A percentile compares a stretch with the other conserved stretches of the same genome.
Conservation (phyloP, 2,113 vertebrate genomes). For the Epinephelus cyanopodus region DNA sequence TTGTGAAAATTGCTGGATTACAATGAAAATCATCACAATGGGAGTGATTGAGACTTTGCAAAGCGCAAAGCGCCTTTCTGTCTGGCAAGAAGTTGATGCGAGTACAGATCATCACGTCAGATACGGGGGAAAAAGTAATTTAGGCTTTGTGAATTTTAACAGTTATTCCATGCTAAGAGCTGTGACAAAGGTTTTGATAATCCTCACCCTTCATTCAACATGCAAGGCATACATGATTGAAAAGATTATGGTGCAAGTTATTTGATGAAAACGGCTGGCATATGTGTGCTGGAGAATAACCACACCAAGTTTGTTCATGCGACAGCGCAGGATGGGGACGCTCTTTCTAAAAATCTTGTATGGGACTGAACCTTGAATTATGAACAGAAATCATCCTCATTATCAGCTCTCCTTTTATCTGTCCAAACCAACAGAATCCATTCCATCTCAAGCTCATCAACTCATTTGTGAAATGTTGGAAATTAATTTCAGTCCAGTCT, state of each 20-base stretch:
- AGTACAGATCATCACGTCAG: constrained; percentile 63
- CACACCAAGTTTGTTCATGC: constrained; percentile 25
- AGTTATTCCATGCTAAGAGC: constrained; percentile 47
- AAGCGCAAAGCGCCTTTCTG: constrained; percentile 45
- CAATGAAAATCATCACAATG: constrained; percentile 74
- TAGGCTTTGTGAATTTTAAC: constrained; percentile 65
- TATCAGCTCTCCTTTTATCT: constrained; percentile 63
- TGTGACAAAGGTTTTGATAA: constrained; percentile 64
- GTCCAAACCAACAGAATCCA: constrained; percentile 53
- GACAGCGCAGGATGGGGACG: constrained; percentile 9
- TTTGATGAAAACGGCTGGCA: constrained; percentile 61
- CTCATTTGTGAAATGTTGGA: constrained; percentile 67
- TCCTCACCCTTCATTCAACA: constrained; percentile 63
- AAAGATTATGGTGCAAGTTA: constrained; percentile 59
- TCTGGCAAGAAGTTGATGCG: constrained; percentile 58
- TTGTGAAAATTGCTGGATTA: constrained; percentile 82
- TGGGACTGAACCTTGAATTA: constrained; percentile 25
- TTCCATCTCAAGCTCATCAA: constrained; percentile 69
- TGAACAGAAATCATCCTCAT: constrained; percentile 60
- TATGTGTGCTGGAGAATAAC: constrained; percentile 30
- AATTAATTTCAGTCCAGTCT: constrained; percentile 73
- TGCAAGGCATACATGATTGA: constrained; percentile 67
- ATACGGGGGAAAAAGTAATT: constrained; percentile 66
- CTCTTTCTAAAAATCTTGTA: constrained; percentile 26
- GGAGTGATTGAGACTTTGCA: constrained; percentile 73